Percentiles rank a stretch among this genome's conserved stretches.
Evolutionary conservation across 1,140 invertebrate species (phyloP).

Genomic region (Anagrus nilaparvatae): DNA sequence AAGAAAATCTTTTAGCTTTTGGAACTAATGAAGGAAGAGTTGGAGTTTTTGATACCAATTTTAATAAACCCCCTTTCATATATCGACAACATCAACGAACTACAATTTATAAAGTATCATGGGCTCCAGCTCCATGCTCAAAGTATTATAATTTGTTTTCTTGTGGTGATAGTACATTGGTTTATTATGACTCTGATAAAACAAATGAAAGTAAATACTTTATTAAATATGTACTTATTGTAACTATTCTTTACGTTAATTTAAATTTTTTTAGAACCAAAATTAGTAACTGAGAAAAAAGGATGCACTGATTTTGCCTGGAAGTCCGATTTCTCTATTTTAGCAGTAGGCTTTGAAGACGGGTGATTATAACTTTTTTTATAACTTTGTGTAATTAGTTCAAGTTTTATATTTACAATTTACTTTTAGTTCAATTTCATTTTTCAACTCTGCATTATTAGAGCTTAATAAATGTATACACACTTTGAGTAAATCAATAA

Average conservation of each 20-base stretch:
- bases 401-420: slow-evolving; percentile 4
- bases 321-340: slow-evolving; percentile 48
- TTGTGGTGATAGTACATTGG: slow-evolving; percentile 40
- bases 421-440: slow-evolving; percentile 26
- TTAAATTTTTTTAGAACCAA: slow-evolving; percentile 20
- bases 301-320: slow-evolving; percentile 47
- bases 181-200: slow-evolving; percentile 39
- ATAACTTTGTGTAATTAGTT: neutral
- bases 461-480: slow-evolving; percentile 19
- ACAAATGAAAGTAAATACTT: slow-evolving; percentile 35
- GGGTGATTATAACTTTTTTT: slow-evolving; percentile 32
- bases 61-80: slow-evolving; percentile 32
- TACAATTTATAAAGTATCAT: slow-evolving; percentile 35
- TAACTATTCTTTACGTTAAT: slow-evolving; percentile 11
- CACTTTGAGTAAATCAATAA: slow-evolving; percentile 47
- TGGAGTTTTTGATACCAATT: slow-evolving; percentile 43
- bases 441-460: slow-evolving; percentile 26
- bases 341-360: slow-evolving; percentile 52
- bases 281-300: slow-evolving; percentile 27
- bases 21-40: slow-evolving; percentile 64
- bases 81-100: slow-evolving; percentile 35
- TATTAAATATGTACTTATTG: neutral
- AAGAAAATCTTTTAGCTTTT: slow-evolving; percentile 63
- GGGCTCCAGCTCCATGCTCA: slow-evolving; percentile 34
- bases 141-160: slow-evolving; percentile 40